Evolutionary conservation across 2,888 invertebrate species (phyloP), one percentile per base, ranked within the genome.

Genomic region (Marronus borbonicus): DNA sequence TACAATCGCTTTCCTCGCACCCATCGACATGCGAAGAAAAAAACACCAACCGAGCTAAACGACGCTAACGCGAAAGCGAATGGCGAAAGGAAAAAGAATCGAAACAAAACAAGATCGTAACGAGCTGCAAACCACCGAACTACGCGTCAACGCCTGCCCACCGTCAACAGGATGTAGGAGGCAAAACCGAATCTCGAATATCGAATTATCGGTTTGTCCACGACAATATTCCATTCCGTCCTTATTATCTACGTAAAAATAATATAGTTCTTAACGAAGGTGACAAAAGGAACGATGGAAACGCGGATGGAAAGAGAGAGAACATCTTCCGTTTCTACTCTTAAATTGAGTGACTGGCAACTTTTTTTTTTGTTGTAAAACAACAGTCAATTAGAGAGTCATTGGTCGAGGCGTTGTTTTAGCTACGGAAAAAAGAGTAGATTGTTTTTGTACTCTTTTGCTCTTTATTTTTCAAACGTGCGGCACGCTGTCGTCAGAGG

Each of bases 321-420:
- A 28, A 28, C 65, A 39, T 66, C 20, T 44, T 14, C 44, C 78
- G 83, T 84, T 82, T 82, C 85, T 84, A 82, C 83, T 83, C 36
- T 80, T 82, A 84, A 84, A 85, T 85, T 85, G 84, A 84, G 82
- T 85, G 85, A 84, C 84, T 84, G 83, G 85, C 84, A 84, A 8
- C 24, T 58, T 58, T 44, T 84, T 85, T 85, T 86, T 84, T 85
- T 86, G 5, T 36, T 36, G 31, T 36, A 86, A 85, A 86, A 85
- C 85, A 85, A 85, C 85, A 85, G 85, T 84, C 85, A 86, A 86
- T 85, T 86, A 86, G 84, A 84, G 84, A 84, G 84, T 82, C 81
- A 80, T 84, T 82, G 83, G 81, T 78, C 83, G 83, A 84, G 82
- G 83, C 84, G 84, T 84, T 85, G 83, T 85, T 85, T 85, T 84